phyloP scores from a whole-genome alignment of 1,140 invertebrate species.

The Zaprionus lachaisei region DNA sequence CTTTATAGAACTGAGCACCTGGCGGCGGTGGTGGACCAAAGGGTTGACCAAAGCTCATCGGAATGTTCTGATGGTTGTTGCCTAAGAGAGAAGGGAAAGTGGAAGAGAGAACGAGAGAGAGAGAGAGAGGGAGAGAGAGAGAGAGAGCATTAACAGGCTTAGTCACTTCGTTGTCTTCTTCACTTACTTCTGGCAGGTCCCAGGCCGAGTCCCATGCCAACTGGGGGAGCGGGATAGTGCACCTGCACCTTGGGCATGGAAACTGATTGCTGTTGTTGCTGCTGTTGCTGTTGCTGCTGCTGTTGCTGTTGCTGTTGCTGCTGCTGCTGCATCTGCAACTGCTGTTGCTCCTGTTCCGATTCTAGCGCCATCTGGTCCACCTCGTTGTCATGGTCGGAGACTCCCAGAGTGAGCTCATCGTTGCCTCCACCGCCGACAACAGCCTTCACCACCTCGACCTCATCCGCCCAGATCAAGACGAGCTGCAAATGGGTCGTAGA shows the following conservation, averaged over 20 bases:
- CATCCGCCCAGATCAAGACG: slow-evolving; percentile 84
- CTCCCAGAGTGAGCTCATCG: slow-evolving; percentile 67
- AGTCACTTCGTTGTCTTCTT: not conserved
- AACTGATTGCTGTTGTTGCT: slow-evolving; percentile 85
- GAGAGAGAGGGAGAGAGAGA: not conserved
- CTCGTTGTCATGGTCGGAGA: slow-evolving; percentile 86
- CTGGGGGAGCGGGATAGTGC: slow-evolving; percentile 81
- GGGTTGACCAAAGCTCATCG: slow-evolving; percentile 84
- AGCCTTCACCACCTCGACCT: slow-evolving; percentile 88
- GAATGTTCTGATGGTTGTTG: slow-evolving; percentile 77
- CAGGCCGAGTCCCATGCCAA: slow-evolving; percentile 79
- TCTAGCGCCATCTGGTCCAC: slow-evolving; percentile 89
- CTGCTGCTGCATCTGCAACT: slow-evolving; percentile 86
- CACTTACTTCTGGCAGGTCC: slow-evolving; percentile 79
- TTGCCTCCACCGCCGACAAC: slow-evolving; percentile 81
- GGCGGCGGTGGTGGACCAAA: slow-evolving; percentile 85
- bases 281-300: slow-evolving; percentile 86
- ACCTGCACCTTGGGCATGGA: slow-evolving; percentile 75
- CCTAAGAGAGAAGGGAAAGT: slow-evolving; percentile 31
- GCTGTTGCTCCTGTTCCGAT: slow-evolving; percentile 87
- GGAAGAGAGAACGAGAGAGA: not conserved
- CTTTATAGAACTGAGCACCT: slow-evolving; percentile 87
- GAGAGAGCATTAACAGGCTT: not conserved
- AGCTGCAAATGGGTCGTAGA: slow-evolving; percentile 57
- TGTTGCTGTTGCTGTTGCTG: slow-evolving; percentile 86